A percentile compares a stretch with the other conserved stretches of the same genome.
phyloP scores from a whole-genome alignment of 2,113 vertebrate species.

The Psilopogon haemacephalus region DNA sequence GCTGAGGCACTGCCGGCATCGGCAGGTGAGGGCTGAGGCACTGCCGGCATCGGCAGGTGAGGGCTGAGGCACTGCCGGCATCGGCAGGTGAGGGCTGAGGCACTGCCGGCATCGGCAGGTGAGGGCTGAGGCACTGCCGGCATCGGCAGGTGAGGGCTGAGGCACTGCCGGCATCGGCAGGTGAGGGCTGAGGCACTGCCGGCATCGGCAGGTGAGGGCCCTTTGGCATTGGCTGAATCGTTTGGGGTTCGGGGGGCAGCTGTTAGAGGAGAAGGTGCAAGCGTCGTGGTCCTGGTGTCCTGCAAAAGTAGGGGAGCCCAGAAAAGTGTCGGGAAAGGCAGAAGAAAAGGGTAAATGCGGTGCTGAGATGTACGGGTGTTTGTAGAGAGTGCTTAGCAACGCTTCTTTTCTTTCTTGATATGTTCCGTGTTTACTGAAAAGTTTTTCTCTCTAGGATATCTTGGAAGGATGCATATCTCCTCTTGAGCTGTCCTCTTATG shows the following conservation, averaged over 20 bases:
- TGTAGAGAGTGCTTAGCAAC: accelerated
- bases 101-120: conserved; percentile 72
- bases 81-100: conserved; percentile 55
- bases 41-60: conserved; percentile 63
- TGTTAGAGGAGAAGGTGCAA: not conserved
- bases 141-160: conserved; percentile 59
- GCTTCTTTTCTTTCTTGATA: not conserved
- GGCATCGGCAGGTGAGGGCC: too few relatives aligned
- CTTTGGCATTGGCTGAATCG: accelerated
- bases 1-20: too few relatives aligned
- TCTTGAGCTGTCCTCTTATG: conserved; percentile 68
- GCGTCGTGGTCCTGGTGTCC: too few relatives aligned
- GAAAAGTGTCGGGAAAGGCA: not conserved
- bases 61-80: conserved; percentile 71
- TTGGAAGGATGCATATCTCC: conserved; percentile 66
- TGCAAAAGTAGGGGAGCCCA: not conserved
- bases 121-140: conserved; percentile 72
- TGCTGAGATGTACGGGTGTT: accelerated
- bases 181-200: conserved; percentile 31
- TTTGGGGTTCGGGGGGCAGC: not conserved
- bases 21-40: conserved; percentile 66
- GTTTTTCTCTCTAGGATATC: conserved; percentile 54
- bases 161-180: conserved; percentile 71
- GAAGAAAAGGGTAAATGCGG: accelerated
- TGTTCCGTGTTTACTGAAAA: accelerated